phyloP scores from a whole-genome alignment of 2,113 vertebrate genomes.

The Syngnathus typhle region DNA sequence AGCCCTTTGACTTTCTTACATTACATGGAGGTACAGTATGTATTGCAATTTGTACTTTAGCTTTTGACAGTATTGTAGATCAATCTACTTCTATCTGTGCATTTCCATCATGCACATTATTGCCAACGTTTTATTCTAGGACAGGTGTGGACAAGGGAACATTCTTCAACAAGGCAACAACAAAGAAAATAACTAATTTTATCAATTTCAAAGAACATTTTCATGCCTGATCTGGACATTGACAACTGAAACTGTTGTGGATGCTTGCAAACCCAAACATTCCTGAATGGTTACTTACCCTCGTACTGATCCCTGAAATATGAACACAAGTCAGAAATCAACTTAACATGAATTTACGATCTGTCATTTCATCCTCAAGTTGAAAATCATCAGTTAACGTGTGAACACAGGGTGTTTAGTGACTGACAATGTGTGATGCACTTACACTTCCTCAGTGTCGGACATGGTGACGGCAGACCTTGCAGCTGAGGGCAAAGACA shows the following conservation, averaged over 20 bases:
- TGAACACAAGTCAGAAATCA: slow-evolving; percentile 19
- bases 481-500: slow-evolving; percentile 61
- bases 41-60: neutral
- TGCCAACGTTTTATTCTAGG: neutral
- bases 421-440: slow-evolving; percentile 35
- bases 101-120: neutral
- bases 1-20: neutral
- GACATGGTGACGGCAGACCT: slow-evolving; percentile 77
- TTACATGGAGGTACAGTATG: neutral
- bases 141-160: slow-evolving; percentile 2
- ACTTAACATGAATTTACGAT: neutral
- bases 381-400: neutral
- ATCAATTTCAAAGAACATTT: neutral
- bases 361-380: neutral
- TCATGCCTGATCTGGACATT: neutral
- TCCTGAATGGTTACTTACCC: slow-evolving; percentile 75
- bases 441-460: slow-evolving; percentile 89
- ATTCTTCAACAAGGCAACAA: neutral
- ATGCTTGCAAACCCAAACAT: slow-evolving; percentile 7
- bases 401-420: neutral
- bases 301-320: slow-evolving; percentile 78
- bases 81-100: neutral
- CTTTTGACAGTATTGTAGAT: neutral
- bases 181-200: neutral
- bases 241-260: neutral